Evolutionary conservation across 2,888 invertebrate species (phyloP).

Genomic region (Leptinotarsa rubiginosa): DNA sequence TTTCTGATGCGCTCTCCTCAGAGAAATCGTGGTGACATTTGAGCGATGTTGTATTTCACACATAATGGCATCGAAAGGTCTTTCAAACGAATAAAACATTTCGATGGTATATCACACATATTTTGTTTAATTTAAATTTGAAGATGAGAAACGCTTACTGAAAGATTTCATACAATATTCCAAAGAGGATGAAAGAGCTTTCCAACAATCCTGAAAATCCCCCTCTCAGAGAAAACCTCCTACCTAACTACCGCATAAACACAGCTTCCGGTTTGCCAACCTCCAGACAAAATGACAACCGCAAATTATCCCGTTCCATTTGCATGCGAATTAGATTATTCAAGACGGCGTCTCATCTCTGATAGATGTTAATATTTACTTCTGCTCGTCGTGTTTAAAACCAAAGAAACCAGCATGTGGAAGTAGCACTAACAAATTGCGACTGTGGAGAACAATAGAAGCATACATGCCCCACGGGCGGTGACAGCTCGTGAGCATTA

Average conservation of each 20-base stretch:
- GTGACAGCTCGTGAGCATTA: conserved; percentile 35
- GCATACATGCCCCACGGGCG: conserved; percentile 25
- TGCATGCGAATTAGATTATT: conserved; percentile 17
- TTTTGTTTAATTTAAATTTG: too few relatives aligned
- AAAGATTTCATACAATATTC: background rate
- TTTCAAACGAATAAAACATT: too few relatives aligned
- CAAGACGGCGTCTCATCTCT: conserved; percentile 28
- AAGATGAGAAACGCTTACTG: too few relatives aligned
- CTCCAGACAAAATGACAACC: conserved; percentile 9
- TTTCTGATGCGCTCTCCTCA: too few relatives aligned
- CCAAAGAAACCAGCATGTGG: conserved; percentile 41
- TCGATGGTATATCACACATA: too few relatives aligned
- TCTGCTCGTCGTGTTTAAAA: conserved; percentile 30
- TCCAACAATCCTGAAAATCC: too few relatives aligned
- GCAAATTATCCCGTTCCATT: conserved; percentile 14
- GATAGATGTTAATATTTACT: conserved; percentile 39
- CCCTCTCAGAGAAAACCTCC: background rate
- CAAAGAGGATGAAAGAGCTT: too few relatives aligned
- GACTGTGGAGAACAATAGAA: conserved; percentile 32
- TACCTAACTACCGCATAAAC: conserved; percentile 15
- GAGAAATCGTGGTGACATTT: too few relatives aligned
- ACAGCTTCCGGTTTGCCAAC: conserved; percentile 1
- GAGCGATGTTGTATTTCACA: too few relatives aligned
- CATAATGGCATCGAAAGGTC: too few relatives aligned
- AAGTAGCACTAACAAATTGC: conserved; percentile 43